Evolutionary conservation across 1,140 invertebrate genomes (phyloP).

Genomic region (Drosophila fuyamai): DNA sequence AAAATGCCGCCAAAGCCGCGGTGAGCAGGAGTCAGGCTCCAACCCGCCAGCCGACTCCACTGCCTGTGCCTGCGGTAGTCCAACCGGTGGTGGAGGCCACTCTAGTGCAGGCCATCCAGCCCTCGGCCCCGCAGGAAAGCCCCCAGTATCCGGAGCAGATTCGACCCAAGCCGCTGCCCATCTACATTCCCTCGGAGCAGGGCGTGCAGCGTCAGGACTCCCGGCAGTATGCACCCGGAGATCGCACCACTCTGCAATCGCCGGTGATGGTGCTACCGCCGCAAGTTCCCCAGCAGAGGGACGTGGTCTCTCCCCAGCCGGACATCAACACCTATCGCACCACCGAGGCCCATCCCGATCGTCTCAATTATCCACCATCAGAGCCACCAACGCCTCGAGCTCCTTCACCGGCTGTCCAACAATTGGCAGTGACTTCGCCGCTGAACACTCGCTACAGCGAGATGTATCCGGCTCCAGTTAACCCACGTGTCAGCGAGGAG

Average conservation of each 20-base stretch:
- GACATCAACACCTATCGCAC: constrained; percentile 69
- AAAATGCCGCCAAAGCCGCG: constrained; percentile 17
- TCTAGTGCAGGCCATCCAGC: constrained; percentile 11
- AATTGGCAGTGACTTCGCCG: constrained; percentile 51
- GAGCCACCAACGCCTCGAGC: constrained; percentile 36
- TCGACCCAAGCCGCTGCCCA: constrained; percentile 58
- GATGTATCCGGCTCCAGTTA: constrained; percentile 50
- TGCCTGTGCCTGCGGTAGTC: constrained; percentile 12
- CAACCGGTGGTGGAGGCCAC: constrained; percentile 24
- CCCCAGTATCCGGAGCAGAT: constrained; percentile 59
- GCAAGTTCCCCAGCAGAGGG: constrained; percentile 32
- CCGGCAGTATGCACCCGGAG: constrained; percentile 31
- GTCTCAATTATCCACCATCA: constrained; percentile 66
- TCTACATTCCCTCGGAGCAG: constrained; percentile 57
- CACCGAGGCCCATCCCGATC: constrained; percentile 77
- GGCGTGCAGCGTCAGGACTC: constrained; percentile 47
- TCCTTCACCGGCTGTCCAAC: constrained; percentile 57
- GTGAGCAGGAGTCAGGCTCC: constrained; percentile 21
- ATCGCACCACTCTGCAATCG: constrained; percentile 64
- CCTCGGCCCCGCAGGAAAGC: constrained; percentile 24
- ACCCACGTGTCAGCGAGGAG: constrained; percentile 74
- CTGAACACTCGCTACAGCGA: constrained; percentile 74
- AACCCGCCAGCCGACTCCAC: constrained; percentile 43
- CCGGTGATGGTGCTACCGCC: constrained; percentile 63
- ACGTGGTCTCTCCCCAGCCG: constrained; percentile 34